Base-by-base conservation (phyloP, 2,888 invertebrate genomes). In the Lamproptera curius region DNA sequence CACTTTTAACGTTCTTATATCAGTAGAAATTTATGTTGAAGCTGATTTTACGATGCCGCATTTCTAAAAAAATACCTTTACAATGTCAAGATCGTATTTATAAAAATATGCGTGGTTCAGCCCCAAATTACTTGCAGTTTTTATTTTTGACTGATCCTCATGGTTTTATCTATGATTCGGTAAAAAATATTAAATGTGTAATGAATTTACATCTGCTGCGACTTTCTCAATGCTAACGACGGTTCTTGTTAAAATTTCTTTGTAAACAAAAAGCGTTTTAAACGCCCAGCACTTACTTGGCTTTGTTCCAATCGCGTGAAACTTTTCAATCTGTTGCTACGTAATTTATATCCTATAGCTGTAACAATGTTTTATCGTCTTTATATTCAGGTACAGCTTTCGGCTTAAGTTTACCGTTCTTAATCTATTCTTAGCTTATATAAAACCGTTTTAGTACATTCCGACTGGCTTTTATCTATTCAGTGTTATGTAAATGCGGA, bases 391-490 rank as follows among this genome's bases (percentile, higher is more conserved):
- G 16, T 35, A 26, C 34, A 4, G 28, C 26, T 35, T 38, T 28
- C 16, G 33, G 31, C 26, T 43, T 43, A 10, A 40, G 38, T 42
- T 17, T 41, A 38, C 38, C 16, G 34, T 6, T 35, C 16, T 33
- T 43, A 49, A 26, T 47, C 47, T 47, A 47, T 47, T 47, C 47
- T 42, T 20, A 42, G 36, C 17, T 8, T 42, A 6, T 45, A 52
- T 46, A 48, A 55, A 48, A 52, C 37, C 47, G 47, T 56, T 57
- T 55, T 44, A 41, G 46, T 46, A 45, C 46, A 62, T 62, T 60
- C 51, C 53, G 51, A 65, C 59, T n/a, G n/a, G n/a, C n/a, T 52
- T 48, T 61, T 58, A 67, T 65, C 52, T 46, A 53, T 50, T 57
- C 51, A 44, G 41, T 44, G 39, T 40, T 40, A 43, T 40, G 43